phyloP scores from a whole-genome alignment of 2,113 vertebrate species.

The Rhynchopsitta pachyrhyncha region DNA sequence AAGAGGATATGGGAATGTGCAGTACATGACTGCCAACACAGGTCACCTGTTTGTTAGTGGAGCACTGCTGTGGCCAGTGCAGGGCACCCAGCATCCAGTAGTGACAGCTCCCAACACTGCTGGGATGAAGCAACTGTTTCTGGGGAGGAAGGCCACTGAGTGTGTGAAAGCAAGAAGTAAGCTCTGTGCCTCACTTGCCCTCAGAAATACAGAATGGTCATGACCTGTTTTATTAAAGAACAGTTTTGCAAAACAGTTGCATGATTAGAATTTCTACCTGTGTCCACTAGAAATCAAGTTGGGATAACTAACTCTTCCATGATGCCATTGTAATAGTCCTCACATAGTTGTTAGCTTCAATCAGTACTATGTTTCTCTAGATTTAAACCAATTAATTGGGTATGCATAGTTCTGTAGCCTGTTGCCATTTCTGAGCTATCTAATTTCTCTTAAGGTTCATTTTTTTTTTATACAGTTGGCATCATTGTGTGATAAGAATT shows the following conservation, averaged over 20 bases:
- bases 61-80: not conserved
- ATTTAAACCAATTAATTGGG: not conserved
- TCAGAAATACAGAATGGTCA: not conserved
- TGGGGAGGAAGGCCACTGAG: not conserved
- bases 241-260: not conserved
- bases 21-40: not conserved
- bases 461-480: not conserved
- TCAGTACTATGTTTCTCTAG: not conserved
- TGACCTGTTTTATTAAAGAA: not conserved
- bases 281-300: not conserved
- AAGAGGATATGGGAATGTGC: not conserved
- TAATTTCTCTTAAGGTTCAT: not conserved
- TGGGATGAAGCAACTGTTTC: not conserved
- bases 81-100: accelerated
- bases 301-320: not conserved
- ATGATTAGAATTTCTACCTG: not conserved
- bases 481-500: not conserved
- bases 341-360: not conserved
- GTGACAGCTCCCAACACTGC: not conserved
- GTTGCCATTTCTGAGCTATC: not conserved
- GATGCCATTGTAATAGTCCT: not conserved
- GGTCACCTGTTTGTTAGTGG: not conserved
- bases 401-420: not conserved
- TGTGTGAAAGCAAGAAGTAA: not conserved
- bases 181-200: not conserved